Evolutionary conservation across 1,140 invertebrate species (phyloP).

Genomic region (Bombus cullumanus): DNA sequence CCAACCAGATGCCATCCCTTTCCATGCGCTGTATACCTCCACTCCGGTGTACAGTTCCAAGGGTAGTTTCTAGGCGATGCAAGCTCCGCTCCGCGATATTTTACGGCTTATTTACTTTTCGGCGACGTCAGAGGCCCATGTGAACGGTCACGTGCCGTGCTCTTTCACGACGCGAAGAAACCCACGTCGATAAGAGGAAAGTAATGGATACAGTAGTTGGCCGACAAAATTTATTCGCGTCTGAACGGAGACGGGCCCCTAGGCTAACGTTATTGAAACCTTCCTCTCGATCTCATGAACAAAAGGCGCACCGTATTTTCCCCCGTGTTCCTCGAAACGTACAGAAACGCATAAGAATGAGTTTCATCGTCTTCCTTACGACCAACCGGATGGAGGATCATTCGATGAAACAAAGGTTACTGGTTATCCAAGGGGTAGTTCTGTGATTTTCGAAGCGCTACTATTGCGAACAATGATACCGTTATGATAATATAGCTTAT

Average conservation of each 20-base stretch:
- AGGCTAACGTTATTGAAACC: conserved; percentile 58
- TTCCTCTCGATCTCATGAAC: conserved; percentile 48
- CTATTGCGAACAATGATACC: not conserved
- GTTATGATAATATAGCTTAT: no score
- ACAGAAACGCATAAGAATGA: not conserved
- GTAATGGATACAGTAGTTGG: conserved; percentile 50
- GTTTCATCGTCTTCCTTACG: not conserved
- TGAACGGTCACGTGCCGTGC: conserved; percentile 36
- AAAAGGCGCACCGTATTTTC: conserved; percentile 8
- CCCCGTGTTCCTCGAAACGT: conserved; percentile 22
- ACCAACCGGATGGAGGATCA: not conserved
- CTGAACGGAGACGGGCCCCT: conserved; percentile 48
- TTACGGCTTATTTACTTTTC: conserved; percentile 68
- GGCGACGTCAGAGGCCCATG: not conserved
- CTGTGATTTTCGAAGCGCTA: not conserved
- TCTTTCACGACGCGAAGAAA: conserved; percentile 16
- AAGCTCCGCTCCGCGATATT: conserved; percentile 55
- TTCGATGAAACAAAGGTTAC: not conserved
- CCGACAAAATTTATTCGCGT: conserved; percentile 55
- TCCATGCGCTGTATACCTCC: not conserved
- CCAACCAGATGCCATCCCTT: not conserved
- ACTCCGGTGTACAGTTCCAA: not conserved
- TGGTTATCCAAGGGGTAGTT: not conserved
- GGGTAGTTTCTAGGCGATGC: not conserved
- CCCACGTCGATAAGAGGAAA: conserved; percentile 48